phyloP scores from a whole-genome alignment of 2,888 invertebrate species.

The Dilophus febrilis region DNA sequence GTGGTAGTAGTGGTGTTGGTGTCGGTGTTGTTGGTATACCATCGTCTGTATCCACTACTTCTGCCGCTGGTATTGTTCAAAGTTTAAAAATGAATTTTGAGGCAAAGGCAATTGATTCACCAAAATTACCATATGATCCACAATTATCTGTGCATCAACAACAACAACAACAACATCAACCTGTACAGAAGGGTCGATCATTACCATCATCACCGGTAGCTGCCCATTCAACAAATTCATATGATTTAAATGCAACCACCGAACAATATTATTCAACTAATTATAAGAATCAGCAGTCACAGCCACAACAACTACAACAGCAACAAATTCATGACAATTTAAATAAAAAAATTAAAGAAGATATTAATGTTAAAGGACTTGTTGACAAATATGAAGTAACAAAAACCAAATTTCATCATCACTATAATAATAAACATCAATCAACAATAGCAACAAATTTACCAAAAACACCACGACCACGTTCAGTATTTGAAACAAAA shows the following conservation, averaged over 20 bases:
- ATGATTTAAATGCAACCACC: conserved; percentile 3
- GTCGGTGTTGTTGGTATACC: conserved; percentile 12
- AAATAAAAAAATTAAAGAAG: conserved; percentile 32
- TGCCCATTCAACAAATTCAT: conserved; percentile 26
- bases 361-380: conserved; percentile 54
- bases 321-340: conserved; percentile 6
- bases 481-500: conserved; percentile 6
- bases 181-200: conserved; percentile 32
- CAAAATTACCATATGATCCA: conserved; percentile 15
- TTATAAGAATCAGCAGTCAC: conserved; percentile 11
- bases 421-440: conserved; percentile 18
- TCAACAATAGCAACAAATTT: conserved; percentile 6
- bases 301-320: conserved; percentile 5
- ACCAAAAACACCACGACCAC: conserved; percentile 9
- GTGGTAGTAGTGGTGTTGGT: too few species aligned
- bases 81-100: conserved; percentile 80
- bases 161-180: conserved; percentile 13
- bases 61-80: conserved; percentile 57
- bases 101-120: conserved; percentile 38
- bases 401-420: conserved; percentile 18
- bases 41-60: conserved; percentile 25
- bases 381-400: conserved; percentile 55
- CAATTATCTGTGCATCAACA: conserved; percentile 10
- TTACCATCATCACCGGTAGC: conserved; percentile 48
- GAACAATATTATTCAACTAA: conserved; percentile 7